Percentiles rank a stretch among this genome's conserved stretches.
These are phyloP conservation scores for Drosophila imparisetae DNA, from an alignment of 2,888 invertebrate genomes.

Conservation along the genomic window DNA sequence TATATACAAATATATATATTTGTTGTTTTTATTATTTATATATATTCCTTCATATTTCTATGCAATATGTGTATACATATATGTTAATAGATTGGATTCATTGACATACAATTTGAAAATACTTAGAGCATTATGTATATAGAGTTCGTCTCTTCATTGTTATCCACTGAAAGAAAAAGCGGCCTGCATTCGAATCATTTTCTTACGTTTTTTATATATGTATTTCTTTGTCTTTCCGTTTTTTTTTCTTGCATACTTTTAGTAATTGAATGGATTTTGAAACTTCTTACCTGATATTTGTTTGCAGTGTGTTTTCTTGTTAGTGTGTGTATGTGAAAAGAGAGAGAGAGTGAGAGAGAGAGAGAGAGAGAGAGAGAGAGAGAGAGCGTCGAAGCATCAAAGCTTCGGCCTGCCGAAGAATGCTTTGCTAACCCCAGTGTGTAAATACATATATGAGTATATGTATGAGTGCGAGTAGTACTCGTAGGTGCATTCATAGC, in stretches of 20 bases:
- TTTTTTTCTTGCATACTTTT: constrained; percentile 1
- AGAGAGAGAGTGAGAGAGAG: neutral
- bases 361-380: neutral
- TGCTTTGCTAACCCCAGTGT: constrained; percentile 37
- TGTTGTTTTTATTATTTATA: constrained; percentile 24
- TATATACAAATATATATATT: constrained; percentile 14
- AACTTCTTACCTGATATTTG: constrained; percentile 26
- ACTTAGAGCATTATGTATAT: constrained; percentile 38
- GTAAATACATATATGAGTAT: neutral
- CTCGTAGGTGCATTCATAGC: constrained; percentile 5
- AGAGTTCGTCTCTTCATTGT: constrained; percentile 18
- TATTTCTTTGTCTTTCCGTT: neutral
- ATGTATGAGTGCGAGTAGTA: constrained; percentile 1
- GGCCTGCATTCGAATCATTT: constrained; percentile 4
- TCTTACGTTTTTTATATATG: neutral
- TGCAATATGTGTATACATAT: constrained; percentile 44
- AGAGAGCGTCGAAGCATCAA: constrained; percentile 34
- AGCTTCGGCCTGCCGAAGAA: constrained; percentile 74
- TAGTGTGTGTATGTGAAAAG: constrained; percentile 17
- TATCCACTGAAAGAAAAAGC: constrained; percentile 8
- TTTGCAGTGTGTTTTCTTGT: constrained; percentile 11
- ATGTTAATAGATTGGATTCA: constrained; percentile 44
- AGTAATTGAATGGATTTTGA: constrained; percentile 27
- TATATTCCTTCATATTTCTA: constrained; percentile 34
- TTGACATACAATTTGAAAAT: constrained; percentile 68